These are phyloP conservation scores for Cantharis flavilabris DNA, from an alignment of 2,888 invertebrate species.

Conservation along the genomic window DNA sequence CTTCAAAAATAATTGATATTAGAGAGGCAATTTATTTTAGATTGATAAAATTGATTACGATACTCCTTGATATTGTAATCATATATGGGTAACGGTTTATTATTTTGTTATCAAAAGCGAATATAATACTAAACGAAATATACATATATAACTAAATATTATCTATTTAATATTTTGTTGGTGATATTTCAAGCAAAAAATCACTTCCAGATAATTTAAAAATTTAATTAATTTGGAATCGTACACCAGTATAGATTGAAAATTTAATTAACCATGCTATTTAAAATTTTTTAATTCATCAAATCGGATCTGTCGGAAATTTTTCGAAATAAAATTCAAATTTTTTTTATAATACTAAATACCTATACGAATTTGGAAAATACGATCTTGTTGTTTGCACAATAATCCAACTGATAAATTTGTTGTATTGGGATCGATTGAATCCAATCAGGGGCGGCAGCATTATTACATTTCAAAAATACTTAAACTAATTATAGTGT, in stretches of 20 bases:
- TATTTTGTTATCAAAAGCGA: neutral
- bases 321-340: no score
- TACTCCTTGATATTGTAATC: neutral
- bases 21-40: neutral
- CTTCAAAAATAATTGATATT: slow-evolving; percentile 2
- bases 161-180: neutral
- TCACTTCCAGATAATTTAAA: neutral
- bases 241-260: neutral
- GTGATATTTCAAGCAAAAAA: neutral
- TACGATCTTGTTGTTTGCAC: no score
- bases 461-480: no score
- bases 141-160: neutral
- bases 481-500: no score
- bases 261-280: neutral
- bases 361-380: no score
- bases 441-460: no score
- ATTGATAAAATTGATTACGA: slow-evolving; percentile 1
- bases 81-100: neutral
- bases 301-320: no score
- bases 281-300: no score
- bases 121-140: neutral
- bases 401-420: no score
- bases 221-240: neutral
- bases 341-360: no score
- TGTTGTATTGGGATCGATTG: no score